Conservation (phyloP, 2,113 vertebrate genomes). For the Rhineura floridana region DNA sequence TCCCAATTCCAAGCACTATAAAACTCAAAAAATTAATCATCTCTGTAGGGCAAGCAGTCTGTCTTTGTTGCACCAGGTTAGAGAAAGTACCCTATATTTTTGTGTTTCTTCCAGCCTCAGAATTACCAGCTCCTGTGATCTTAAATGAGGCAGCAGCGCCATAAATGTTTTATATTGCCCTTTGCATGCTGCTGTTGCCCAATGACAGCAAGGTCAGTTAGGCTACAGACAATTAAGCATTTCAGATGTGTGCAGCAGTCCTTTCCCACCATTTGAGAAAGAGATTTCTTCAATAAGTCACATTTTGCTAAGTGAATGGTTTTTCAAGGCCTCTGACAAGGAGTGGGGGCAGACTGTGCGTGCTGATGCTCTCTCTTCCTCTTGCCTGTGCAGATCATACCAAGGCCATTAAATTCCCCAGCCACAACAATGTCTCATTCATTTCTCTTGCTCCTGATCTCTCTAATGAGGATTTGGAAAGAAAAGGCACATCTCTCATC, state of each 20-base stretch:
- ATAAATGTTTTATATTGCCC: not conserved
- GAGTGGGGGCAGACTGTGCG: not conserved
- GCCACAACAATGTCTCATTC: not conserved
- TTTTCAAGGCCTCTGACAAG: conserved; percentile 32
- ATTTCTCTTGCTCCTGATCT: not conserved
- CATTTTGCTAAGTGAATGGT: conserved; percentile 6
- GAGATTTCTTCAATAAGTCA: conserved; percentile 32
- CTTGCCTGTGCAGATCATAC: not conserved
- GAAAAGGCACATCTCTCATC: conserved; percentile 23
- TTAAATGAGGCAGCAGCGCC: not conserved
- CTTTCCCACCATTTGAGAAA: not conserved
- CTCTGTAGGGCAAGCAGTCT: not conserved
- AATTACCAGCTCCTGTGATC: not conserved
- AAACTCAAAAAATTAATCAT: not conserved
- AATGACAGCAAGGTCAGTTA: not conserved
- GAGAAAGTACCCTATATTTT: not conserved
- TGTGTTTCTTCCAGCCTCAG: not conserved
- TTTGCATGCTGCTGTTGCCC: not conserved
- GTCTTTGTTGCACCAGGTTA: not conserved
- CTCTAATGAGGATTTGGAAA: conserved; percentile 51
- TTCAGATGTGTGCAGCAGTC: not conserved
- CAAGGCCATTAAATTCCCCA: conserved; percentile 24
- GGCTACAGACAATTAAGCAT: conserved; percentile 31
- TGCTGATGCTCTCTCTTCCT: not conserved
- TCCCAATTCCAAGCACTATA: not conserved